phyloP scores from a whole-genome alignment of 2,797 vertebrate species.

The Lemur catta region DNA sequence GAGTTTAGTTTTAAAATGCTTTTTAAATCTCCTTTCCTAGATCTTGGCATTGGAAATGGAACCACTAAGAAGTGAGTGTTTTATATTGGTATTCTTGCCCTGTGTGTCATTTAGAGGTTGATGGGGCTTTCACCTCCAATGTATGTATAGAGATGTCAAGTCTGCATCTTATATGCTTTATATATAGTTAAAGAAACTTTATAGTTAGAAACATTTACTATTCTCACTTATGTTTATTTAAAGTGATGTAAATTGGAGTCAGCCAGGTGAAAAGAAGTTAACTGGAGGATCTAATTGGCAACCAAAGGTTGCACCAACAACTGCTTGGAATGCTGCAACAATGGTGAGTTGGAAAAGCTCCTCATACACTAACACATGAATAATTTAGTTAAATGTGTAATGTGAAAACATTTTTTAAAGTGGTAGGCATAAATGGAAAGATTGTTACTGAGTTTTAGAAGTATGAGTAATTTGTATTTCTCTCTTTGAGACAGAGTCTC shows the following conservation, averaged over 20 bases:
- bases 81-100: background rate
- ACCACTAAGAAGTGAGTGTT: slow-evolving; percentile 94
- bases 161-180: slow-evolving; percentile 4
- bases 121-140: slow-evolving; percentile 24
- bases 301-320: slow-evolving; percentile 94
- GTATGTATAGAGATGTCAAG: background rate
- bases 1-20: slow-evolving; percentile 62
- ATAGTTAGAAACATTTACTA: slow-evolving; percentile 11
- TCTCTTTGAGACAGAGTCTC: too few species aligned
- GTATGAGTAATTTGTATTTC: background rate
- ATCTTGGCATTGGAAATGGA: slow-evolving; percentile 96
- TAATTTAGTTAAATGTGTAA: background rate
- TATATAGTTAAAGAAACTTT: slow-evolving; percentile 13
- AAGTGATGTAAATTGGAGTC: slow-evolving; percentile 98
- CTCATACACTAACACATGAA: background rate
- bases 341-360: slow-evolving; percentile 88
- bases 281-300: slow-evolving; percentile 98
- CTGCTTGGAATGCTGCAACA: slow-evolving; percentile 95
- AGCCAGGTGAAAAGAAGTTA: slow-evolving; percentile 96
- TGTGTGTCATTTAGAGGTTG: background rate
- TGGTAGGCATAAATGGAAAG: background rate
- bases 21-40: slow-evolving; percentile 81
- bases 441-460: slow-evolving; percentile 33
- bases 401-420: background rate
- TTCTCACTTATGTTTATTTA: slow-evolving; percentile 68